Conservation (phyloP, 2,888 invertebrate species). For the Cecidostiba fungosa region DNA sequence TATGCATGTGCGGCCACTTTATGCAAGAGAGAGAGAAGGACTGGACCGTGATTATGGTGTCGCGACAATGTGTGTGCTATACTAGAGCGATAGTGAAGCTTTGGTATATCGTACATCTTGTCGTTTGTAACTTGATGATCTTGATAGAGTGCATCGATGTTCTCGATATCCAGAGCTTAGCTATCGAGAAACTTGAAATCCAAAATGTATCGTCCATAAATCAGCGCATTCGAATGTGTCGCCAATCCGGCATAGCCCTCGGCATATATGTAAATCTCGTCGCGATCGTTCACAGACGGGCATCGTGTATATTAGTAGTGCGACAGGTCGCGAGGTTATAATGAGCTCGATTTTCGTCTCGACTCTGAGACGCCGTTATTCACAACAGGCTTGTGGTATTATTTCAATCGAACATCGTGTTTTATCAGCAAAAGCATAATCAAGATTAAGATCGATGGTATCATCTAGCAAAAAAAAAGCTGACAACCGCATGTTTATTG, state of each 20-base stretch:
- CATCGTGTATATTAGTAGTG: not conserved
- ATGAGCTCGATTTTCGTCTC: too few relatives aligned
- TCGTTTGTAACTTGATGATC: not conserved
- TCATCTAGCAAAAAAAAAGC: not conserved
- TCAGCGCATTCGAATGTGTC: not conserved
- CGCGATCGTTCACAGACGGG: not conserved
- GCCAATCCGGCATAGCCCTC: not conserved
- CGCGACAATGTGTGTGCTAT: too few relatives aligned
- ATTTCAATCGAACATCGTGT: not conserved
- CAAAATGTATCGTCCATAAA: not conserved
- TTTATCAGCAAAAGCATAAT: not conserved
- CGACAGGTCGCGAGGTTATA: not conserved
- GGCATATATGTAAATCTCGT: not conserved
- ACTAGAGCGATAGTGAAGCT: too few relatives aligned
- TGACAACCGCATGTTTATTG: constrained; percentile 1
- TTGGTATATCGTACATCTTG: not conserved
- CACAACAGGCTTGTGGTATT: too few relatives aligned
- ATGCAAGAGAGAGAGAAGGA: too few relatives aligned
- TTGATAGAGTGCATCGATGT: not conserved
- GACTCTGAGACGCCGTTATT: not conserved
- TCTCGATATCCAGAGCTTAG: not conserved
- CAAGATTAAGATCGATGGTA: not conserved
- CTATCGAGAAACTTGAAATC: not conserved
- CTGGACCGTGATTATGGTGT: not conserved
- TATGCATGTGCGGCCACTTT: not conserved